phyloP scores from a whole-genome alignment of 2,797 vertebrate species.

The Lateolabrax maculatus region DNA sequence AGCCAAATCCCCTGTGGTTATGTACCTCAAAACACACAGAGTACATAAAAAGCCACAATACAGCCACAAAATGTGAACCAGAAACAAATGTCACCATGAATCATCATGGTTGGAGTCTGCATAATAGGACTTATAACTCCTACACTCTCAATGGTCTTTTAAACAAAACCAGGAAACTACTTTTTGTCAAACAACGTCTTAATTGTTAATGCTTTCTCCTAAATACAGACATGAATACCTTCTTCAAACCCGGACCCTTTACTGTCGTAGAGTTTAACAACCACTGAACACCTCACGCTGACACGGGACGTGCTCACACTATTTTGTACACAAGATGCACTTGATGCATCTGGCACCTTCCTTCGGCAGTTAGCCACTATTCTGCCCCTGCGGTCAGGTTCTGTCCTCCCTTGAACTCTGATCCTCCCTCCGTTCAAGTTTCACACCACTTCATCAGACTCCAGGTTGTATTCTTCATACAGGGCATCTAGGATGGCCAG shows the following conservation, averaged over 20 bases:
- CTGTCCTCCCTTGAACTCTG: conserved; percentile 6
- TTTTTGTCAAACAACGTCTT: conserved; percentile 34
- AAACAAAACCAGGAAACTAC: conserved; percentile 54
- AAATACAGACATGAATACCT: conserved; percentile 45
- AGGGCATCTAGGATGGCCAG: conserved; percentile 92
- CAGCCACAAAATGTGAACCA: conserved; percentile 30
- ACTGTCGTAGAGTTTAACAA: conserved; percentile 33
- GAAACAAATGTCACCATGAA: conserved; percentile 49
- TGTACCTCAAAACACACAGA: conserved; percentile 42
- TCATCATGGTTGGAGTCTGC: conserved; percentile 43
- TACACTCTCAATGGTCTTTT: conserved; percentile 32
- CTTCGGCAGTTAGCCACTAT: conserved; percentile 21
- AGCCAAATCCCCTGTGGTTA: conserved; percentile 45
- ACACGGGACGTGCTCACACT: conserved; percentile 49
- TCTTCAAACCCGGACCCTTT: conserved; percentile 35
- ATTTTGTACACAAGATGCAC: conserved; percentile 53
- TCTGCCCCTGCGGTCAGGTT: conserved; percentile 19
- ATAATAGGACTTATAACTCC: conserved; percentile 37
- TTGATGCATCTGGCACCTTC: conserved; percentile 34
- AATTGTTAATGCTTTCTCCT: conserved; percentile 30
- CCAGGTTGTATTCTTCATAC: conserved; percentile 95
- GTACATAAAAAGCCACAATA: conserved; percentile 53
- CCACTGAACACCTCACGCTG: conserved; percentile 43
- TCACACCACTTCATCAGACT: conserved; percentile 98
- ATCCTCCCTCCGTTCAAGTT: background rate